Base-by-base conservation (phyloP, 2,888 invertebrate genomes). In the Mythimna loreyi region DNA sequence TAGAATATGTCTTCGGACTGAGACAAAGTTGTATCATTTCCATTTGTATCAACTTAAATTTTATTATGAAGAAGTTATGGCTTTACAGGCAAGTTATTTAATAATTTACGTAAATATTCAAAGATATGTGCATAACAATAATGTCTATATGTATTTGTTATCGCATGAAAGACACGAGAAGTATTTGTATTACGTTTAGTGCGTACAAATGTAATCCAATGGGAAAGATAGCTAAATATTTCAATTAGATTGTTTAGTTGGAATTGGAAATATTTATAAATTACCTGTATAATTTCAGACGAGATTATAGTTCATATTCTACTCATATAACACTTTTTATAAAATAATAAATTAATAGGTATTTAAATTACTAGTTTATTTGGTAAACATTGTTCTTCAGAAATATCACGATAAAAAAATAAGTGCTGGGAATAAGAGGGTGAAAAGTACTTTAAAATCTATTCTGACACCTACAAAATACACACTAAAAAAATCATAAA, bases 21-120 rank as follows among this genome's bases (percentile, higher is more conserved):
- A 90, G 33, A 81, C 84, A 9, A 93, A 91, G 81, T 82, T 90
- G 68, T 93, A 90, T 67, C 85, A 88, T 72, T 87, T 84, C 58
- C 85, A 91, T 81, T 83, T 80, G 72, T 90, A 83, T 85, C 86
- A 90, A 61, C 83, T 93, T 0, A 91, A 90, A 75, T 87, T 86
- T 21, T 91, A 89, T 79, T 93, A 93, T 72, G 93, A 93, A 86
- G 92, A 92, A 87, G 85, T 93, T 56, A 87, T 91, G 80, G 87
- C 88, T 59, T 72, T 86, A 67, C 86, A 88, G 83, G 93, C 90
- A 80, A 89, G 88, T 83, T 58, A 60, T 23, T 64, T 19, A 21
- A 7, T 13, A 1, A 49, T 45, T 36, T 50, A 36, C 8, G 1
- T 63, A 30, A 1, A 43, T 47, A n/a, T 16, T 30, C n/a, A 30